Conservation (phyloP, 2,113 vertebrate genomes). For the Tachysurus fulvidraco region DNA sequence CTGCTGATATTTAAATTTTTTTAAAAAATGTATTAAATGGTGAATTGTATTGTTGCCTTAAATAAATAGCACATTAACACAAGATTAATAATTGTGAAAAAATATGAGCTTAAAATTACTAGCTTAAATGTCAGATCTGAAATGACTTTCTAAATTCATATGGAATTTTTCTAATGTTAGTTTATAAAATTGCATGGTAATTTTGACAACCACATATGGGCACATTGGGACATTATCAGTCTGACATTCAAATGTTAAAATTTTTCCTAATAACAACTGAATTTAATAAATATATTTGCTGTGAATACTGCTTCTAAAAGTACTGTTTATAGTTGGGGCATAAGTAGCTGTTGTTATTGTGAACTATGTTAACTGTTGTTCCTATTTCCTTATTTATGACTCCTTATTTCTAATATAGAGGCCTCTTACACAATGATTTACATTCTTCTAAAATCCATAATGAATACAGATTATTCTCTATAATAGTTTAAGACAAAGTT, state of each 20-base stretch:
- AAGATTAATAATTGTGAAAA: too few species aligned
- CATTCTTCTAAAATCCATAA: slow-evolving; percentile 25
- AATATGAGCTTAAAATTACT: too few species aligned
- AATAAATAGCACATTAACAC: not conserved
- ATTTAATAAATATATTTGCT: slow-evolving; percentile 10
- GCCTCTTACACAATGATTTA: slow-evolving; percentile 63
- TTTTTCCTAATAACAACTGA: not conserved
- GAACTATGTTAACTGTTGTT: too few species aligned
- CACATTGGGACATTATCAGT: slow-evolving; percentile 1
- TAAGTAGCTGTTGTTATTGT: slow-evolving; percentile 58
- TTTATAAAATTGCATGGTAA: not conserved
- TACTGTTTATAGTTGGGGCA: slow-evolving; percentile 56
- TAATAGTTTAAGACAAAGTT: not conserved
- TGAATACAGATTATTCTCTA: not conserved
- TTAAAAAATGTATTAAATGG: not conserved
- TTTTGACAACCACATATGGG: slow-evolving; percentile 25
- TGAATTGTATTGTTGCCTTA: not conserved
- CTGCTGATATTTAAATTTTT: not conserved
- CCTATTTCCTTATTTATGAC: too few species aligned
- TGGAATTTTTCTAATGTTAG: not conserved
- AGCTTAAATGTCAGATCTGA: not conserved
- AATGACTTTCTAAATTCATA: not conserved
- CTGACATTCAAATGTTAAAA: not conserved
- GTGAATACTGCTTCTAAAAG: slow-evolving; percentile 53
- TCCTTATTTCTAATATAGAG: slow-evolving; percentile 59